phyloP scores from a whole-genome alignment of 2,113 vertebrate genomes.

The Mirza zaza region DNA sequence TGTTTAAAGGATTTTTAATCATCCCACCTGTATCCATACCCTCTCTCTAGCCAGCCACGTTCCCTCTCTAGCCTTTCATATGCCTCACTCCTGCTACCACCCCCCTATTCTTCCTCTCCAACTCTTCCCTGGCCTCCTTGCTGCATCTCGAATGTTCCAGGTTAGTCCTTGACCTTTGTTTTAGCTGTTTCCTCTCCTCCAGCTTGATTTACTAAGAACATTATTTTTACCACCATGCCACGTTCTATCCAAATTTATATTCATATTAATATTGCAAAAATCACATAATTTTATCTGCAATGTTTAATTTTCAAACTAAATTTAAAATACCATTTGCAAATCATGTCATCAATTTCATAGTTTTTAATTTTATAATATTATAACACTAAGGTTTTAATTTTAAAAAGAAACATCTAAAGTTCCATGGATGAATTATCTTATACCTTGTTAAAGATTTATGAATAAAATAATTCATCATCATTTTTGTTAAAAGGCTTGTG shows the following conservation, averaged over 20 bases:
- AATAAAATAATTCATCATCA: background rate
- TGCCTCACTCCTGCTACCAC: fast-evolving
- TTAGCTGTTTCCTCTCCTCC: background rate
- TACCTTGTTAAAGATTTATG: background rate
- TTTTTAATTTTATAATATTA: background rate
- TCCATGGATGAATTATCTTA: background rate
- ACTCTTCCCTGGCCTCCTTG: background rate
- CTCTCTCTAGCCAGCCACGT: background rate
- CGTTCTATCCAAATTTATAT: background rate
- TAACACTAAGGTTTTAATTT: background rate
- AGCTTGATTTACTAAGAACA: background rate
- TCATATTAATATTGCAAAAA: background rate
- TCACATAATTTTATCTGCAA: conserved; percentile 5
- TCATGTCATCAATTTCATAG: background rate
- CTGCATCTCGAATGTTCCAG: background rate
- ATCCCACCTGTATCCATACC: no score
- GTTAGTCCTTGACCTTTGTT: background rate
- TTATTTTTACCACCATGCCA: background rate
- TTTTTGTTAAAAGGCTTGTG: background rate
- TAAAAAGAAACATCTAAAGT: background rate
- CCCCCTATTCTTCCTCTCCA: background rate
- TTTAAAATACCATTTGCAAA: background rate
- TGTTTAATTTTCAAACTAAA: conserved; percentile 20
- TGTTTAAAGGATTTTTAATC: background rate
- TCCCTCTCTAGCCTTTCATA: background rate